A percentile compares a stretch with the other conserved stretches of the same genome.
Evolutionary conservation across 2,888 invertebrate species (phyloP).

Genomic region (Argyra leucocephala): DNA sequence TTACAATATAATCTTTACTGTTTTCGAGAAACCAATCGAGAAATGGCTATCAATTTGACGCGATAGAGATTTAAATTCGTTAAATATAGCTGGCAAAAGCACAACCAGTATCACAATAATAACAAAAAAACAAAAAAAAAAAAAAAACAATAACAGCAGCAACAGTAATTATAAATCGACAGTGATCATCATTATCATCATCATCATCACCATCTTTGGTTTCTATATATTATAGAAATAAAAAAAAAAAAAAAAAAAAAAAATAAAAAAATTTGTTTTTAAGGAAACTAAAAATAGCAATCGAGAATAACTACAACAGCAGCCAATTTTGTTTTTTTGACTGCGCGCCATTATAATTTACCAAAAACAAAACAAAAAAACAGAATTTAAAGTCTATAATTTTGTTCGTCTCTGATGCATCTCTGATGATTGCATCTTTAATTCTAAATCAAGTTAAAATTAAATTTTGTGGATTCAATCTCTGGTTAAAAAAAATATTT

Average conservation of each 20-base stretch:
- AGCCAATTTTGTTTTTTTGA: not conserved
- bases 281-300: too few relatives aligned
- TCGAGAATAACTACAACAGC: not conserved
- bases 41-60: slow-evolving; percentile 6
- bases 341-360: not conserved
- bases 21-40: not conserved
- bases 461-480: too few relatives aligned
- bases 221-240: too few relatives aligned
- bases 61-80: not conserved
- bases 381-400: too few relatives aligned
- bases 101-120: not conserved
- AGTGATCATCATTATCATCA: not conserved
- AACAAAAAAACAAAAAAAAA: not conserved
- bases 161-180: not conserved
- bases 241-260: too few relatives aligned
- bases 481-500: too few relatives aligned
- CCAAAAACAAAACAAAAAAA: too few relatives aligned
- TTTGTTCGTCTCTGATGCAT: too few relatives aligned
- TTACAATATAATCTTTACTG: too few relatives aligned
- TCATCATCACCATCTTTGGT: not conserved
- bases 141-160: not conserved
- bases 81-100: not conserved
- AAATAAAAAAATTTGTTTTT: too few relatives aligned
- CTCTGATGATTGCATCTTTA: too few relatives aligned
- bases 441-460: too few relatives aligned